A percentile compares a stretch with the other conserved stretches of the same genome.
Evolutionary conservation across 2,888 invertebrate species (phyloP).

Genomic region (Falcaria lacertinaria): DNA sequence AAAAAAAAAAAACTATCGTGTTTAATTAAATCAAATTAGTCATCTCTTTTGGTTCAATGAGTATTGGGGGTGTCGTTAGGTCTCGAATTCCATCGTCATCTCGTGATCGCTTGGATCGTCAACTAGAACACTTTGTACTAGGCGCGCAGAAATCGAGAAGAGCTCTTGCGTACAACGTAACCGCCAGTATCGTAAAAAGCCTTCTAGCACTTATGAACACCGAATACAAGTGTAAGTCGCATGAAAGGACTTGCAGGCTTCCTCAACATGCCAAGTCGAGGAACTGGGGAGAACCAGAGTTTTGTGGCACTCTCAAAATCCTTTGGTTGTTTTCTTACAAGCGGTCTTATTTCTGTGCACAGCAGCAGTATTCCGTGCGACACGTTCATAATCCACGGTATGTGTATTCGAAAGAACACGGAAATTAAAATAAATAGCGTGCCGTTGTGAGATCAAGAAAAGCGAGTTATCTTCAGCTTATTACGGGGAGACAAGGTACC

Average conservation of each 20-base stretch:
- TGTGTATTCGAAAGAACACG: slow-evolving; percentile 39
- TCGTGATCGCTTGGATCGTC: slow-evolving; percentile 67
- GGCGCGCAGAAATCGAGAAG: slow-evolving; percentile 44
- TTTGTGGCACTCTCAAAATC: neutral
- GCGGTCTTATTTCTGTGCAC: too few species aligned
- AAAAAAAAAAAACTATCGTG: slow-evolving; percentile 7
- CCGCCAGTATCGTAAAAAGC: slow-evolving; percentile 23
- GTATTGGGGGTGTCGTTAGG: slow-evolving; percentile 17
- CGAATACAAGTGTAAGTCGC: slow-evolving; percentile 44
- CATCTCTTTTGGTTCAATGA: slow-evolving; percentile 19
- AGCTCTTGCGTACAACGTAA: slow-evolving; percentile 26
- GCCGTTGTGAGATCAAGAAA: slow-evolving; percentile 66
- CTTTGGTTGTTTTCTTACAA: slow-evolving; percentile 4
- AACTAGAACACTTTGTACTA: slow-evolving; percentile 75
- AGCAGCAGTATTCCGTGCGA: slow-evolving; percentile 21
- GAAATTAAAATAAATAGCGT: slow-evolving; percentile 57
- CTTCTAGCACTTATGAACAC: slow-evolving; percentile 40
- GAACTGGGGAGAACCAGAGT: slow-evolving; percentile 8
- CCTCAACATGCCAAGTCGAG: slow-evolving; percentile 14
- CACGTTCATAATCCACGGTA: slow-evolving; percentile 14
- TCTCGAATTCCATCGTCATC: slow-evolving; percentile 44
- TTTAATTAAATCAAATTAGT: slow-evolving; percentile 12
- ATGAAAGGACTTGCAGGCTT: slow-evolving; percentile 42
- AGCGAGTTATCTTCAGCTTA: slow-evolving; percentile 77
- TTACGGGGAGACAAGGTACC: slow-evolving; percentile 72